phyloP scores from a whole-genome alignment of 2,888 invertebrate species.

The Yponomeuta evonymella region DNA sequence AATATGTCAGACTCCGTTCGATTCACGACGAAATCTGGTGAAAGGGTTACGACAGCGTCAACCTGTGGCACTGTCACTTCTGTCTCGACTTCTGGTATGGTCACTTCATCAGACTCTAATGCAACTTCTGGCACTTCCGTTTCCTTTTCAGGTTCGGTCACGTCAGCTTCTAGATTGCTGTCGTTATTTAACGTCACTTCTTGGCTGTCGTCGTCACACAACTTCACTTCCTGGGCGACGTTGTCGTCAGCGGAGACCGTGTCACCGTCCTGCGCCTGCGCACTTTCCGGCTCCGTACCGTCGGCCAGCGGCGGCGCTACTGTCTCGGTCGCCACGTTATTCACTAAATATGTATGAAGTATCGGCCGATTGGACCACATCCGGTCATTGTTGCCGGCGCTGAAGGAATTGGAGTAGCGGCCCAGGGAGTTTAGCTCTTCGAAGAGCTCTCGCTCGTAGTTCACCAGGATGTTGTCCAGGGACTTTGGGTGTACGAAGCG shows the following conservation, averaged over 20 bases:
- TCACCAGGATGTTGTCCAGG: conserved; percentile 80
- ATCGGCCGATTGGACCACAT: conserved; percentile 53
- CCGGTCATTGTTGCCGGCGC: conserved; percentile 60
- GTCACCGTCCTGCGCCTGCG: conserved; percentile 42
- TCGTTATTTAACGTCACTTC: conserved; percentile 40
- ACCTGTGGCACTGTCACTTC: not conserved
- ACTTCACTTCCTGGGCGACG: conserved; percentile 65
- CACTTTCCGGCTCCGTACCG: conserved; percentile 41
- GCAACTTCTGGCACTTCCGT: conserved; percentile 36
- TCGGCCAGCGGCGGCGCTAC: conserved; percentile 53
- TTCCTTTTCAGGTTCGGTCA: conserved; percentile 26
- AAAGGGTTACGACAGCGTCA: conserved; percentile 59
- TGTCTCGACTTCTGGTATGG: conserved; percentile 24
- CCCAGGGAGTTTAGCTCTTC: conserved; percentile 84
- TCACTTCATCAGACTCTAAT: not conserved
- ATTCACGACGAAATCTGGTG: conserved; percentile 54
- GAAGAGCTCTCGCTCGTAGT: conserved; percentile 83
- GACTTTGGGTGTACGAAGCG: conserved; percentile 83
- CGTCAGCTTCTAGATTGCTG: conserved; percentile 64
- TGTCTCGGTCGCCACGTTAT: conserved; percentile 66
- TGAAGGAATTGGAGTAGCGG: conserved; percentile 42
- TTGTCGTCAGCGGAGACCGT: conserved; percentile 65
- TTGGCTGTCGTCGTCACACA: conserved; percentile 49
- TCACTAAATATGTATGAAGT: conserved; percentile 69
- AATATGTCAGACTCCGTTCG: conserved; percentile 57